phyloP scores from a whole-genome alignment of 2,888 invertebrate genomes.

The Ochropleura plecta region DNA sequence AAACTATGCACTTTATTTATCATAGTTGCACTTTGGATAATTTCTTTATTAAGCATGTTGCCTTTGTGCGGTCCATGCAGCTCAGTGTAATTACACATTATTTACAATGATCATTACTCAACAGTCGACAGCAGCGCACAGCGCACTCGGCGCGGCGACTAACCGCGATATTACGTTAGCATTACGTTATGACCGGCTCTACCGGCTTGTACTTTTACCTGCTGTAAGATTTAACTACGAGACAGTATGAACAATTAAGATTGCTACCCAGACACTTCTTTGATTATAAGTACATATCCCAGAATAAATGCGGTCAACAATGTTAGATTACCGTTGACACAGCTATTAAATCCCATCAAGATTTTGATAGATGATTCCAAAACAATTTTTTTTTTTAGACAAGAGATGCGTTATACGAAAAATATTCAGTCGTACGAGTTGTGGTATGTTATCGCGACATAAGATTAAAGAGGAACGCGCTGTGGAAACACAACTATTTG shows the following conservation, averaged over 20 bases:
- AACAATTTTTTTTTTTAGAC: constrained; percentile 60
- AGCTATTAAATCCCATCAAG: constrained; percentile 31
- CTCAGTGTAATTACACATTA: constrained; percentile 74
- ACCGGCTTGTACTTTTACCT: constrained; percentile 59
- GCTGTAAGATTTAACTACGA: constrained; percentile 39
- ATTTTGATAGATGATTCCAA: constrained; percentile 40
- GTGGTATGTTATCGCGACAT: constrained; percentile 78
- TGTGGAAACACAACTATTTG: constrained; percentile 85
- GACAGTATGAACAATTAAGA: constrained; percentile 53
- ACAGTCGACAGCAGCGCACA: constrained; percentile 67
- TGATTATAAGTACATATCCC: constrained; percentile 42
- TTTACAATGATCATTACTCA: constrained; percentile 78
- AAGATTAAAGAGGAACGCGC: constrained; percentile 85
- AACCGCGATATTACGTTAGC: constrained; percentile 73
- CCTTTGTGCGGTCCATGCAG: constrained; percentile 60
- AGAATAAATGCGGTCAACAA: constrained; percentile 43
- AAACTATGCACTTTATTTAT: constrained; percentile 50
- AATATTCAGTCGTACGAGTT: constrained; percentile 74
- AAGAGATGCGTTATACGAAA: constrained; percentile 73
- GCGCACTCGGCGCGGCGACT: constrained; percentile 58
- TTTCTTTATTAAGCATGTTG: constrained; percentile 65
- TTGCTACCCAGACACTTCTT: constrained; percentile 42
- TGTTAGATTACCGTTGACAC: constrained; percentile 34
- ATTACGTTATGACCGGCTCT: constrained; percentile 61
- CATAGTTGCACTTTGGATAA: constrained; percentile 55